Evolutionary conservation across 2,888 invertebrate species (phyloP).

Genomic region (Megamerina dolium): DNA sequence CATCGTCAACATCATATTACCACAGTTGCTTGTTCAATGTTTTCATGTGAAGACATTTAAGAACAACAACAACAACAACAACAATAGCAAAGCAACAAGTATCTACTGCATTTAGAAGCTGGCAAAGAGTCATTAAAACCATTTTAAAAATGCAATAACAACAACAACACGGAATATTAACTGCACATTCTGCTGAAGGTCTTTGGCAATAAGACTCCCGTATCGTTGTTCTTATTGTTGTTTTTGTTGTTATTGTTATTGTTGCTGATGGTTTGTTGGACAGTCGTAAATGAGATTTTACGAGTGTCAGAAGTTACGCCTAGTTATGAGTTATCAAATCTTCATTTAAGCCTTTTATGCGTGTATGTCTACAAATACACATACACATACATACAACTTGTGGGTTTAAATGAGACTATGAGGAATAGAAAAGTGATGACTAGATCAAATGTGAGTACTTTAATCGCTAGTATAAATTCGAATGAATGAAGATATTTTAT

Average conservation of each 20-base stretch:
- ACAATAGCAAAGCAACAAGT: background rate
- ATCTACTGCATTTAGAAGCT: slow-evolving; percentile 6
- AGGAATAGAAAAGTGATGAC: too few relatives aligned
- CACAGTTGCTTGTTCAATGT: too few relatives aligned
- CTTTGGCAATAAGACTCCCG: background rate
- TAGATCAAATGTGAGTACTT: too few relatives aligned
- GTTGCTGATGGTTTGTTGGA: background rate
- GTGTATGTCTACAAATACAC: too few relatives aligned
- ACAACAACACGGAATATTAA: slow-evolving; percentile 15
- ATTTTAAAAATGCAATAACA: too few relatives aligned
- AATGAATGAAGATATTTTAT: too few relatives aligned
- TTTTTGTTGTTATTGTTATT: background rate
- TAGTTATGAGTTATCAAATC: slow-evolving; percentile 46
- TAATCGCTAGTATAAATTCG: too few relatives aligned
- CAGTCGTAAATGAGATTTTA: slow-evolving; percentile 30
- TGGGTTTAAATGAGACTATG: too few relatives aligned
- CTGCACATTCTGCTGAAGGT: slow-evolving; percentile 2
- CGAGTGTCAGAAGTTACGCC: slow-evolving; percentile 39
- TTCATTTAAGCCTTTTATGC: slow-evolving; percentile 29
- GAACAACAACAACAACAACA: background rate
- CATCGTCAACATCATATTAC: background rate
- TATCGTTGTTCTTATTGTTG: background rate
- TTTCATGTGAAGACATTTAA: background rate
- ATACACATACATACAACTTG: too few relatives aligned
- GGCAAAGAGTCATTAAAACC: slow-evolving; percentile 15